Evolutionary conservation across 2,888 invertebrate genomes (phyloP), one percentile per base, ranked within the genome.

Genomic region (Ptychoptera contaminata): DNA sequence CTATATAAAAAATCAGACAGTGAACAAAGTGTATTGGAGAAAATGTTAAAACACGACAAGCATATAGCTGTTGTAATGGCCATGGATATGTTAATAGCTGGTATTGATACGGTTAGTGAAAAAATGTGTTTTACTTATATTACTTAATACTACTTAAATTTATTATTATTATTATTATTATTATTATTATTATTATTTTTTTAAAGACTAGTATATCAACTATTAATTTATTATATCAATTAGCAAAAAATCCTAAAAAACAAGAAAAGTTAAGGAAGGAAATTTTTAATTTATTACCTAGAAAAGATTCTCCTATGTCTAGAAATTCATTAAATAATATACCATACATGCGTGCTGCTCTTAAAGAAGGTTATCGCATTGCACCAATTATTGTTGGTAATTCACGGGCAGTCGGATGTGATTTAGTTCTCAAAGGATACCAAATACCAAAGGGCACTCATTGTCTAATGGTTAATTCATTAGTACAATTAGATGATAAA

Each of bases 81-180:
- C 1, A 68, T 73, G 50, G 79, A 79, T 57, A 76, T 79, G 76
- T 52, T 79, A 16, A 60, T 71, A 32, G 77, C 76, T 45, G 79
- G 79, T 48, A 70, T 79, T 39, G 79, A 80, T 54, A 79, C 78
- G 46, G 78, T 83, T 62, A 64, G 63, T 54, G 14, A 10, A 12
- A 14, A 36, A 12, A n/a, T n/a, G n/a, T n/a, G n/a, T n/a, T n/a
- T n/a, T n/a, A n/a, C n/a, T n/a, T n/a, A n/a, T n/a, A n/a, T n/a
- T n/a, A n/a, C n/a, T n/a, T n/a, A n/a, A n/a, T n/a, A n/a, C n/a
- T n/a, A n/a, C n/a, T n/a, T n/a, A n/a, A n/a, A n/a, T n/a, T n/a
- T n/a, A n/a, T n/a, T n/a, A n/a, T n/a, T n/a, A n/a, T n/a, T n/a
- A n/a, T n/a, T n/a, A n/a, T n/a, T n/a, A n/a, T n/a, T n/a, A n/a